phyloP scores from a whole-genome alignment of 2,797 vertebrate genomes.

The Pipistrellus nathusii region DNA sequence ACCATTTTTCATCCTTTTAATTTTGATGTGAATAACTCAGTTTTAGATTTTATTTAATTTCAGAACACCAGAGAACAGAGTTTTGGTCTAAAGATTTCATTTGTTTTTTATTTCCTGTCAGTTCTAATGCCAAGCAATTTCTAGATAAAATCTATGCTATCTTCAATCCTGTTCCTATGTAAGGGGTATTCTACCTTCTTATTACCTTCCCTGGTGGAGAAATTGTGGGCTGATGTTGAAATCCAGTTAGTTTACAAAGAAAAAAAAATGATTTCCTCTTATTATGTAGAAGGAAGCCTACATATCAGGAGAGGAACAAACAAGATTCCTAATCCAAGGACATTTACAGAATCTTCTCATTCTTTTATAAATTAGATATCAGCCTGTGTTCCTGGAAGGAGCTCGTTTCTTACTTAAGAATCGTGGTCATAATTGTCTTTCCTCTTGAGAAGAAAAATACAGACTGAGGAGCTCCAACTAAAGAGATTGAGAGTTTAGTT shows the following conservation, averaged over 20 bases:
- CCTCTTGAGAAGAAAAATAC: neutral
- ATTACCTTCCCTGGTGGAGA: neutral
- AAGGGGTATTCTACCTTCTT: neutral
- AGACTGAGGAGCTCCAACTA: neutral
- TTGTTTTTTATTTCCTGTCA: constrained; percentile 33
- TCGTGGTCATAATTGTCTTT: neutral
- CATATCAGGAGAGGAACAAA: neutral
- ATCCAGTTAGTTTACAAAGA: constrained; percentile 22
- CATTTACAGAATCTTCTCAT: neutral
- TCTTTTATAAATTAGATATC: neutral
- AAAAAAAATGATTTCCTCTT: neutral
- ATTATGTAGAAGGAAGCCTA: neutral
- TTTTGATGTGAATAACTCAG: neutral
- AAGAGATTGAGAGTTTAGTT: neutral
- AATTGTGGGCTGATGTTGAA: constrained; percentile 40
- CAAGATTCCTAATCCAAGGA: neutral
- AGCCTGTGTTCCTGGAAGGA: constrained; percentile 1
- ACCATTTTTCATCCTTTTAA: neutral
- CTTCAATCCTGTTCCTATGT: neutral
- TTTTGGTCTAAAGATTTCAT: constrained; percentile 23
- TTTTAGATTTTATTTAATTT: neutral
- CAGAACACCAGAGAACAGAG: neutral
- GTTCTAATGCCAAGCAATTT: neutral
- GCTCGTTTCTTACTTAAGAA: neutral
- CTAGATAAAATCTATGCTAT: neutral